Base-by-base conservation (phyloP, 2,888 invertebrate genomes). In the Polymixis lichenea region DNA sequence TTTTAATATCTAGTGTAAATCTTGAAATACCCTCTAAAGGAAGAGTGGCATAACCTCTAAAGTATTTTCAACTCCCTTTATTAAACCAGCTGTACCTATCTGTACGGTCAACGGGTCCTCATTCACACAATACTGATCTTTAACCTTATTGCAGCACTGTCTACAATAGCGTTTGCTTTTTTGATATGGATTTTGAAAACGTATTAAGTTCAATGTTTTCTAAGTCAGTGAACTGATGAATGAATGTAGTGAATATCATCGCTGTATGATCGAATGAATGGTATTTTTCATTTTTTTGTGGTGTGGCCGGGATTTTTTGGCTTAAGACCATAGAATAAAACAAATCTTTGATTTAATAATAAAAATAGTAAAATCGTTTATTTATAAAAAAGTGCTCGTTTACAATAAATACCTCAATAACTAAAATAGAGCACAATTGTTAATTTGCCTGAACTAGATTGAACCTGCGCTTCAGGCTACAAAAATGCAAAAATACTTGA, bases 211-310 rank as follows among this genome's bases (percentile, higher is more conserved):
- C 61, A 80, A 77, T 87, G 78, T 88, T 81, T 87, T 83, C 64
- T 82, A 72, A 83, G 74, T 79, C 88, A 85, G 15, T 87, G 85
- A 87, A 82, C 77, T 76, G 82, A 69, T 75, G 67, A 73, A 84
- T 80, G 71, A 71, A 86, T 66, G 56, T 71, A 67, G 62, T 76
- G 77, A 80, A 78, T 43, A 67, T 76, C 69, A 67, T 71, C 4
- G 49, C n/a, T 58, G 28, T 60, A n/a, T 53, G 64, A 64, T 53
- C 22, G 43, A 64, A 56, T 73, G 32, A 58, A 81, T 51, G 15
- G 19, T 51, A 19, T 65, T 43, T 77, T 77, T 43, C 3, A 0
- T 38, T 64, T 46, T 0, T 51, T 38, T 3, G 11, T 17, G 22
- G 38, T 77, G 32, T 58, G 19, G 15, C 9, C 7, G 19, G 32